Evolutionary conservation across 2,797 vertebrate species (phyloP).

Genomic region (Chrysolophus pictus): DNA sequence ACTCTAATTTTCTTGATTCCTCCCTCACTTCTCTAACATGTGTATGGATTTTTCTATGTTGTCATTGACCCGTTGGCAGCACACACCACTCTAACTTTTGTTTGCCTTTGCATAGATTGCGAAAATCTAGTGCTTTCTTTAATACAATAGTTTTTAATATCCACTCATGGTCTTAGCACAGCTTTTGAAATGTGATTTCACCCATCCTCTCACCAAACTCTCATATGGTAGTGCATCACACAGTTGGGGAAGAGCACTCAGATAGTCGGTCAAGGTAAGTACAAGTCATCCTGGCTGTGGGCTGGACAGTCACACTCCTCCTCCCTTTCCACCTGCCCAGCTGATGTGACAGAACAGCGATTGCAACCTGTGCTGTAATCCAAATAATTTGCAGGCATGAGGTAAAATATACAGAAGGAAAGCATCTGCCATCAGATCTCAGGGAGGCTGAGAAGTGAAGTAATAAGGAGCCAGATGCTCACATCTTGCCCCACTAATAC

Average conservation of each 20-base stretch:
- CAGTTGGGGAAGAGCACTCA: accelerated
- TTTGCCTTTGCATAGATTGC: neutral
- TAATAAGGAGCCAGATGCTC: neutral
- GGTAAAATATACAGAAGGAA: neutral
- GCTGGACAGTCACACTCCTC: neutral
- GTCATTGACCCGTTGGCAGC: neutral
- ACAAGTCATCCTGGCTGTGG: neutral
- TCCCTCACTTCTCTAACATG: neutral
- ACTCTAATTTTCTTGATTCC: neutral
- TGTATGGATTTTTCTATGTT: neutral
- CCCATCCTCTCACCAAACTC: neutral
- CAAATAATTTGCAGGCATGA: neutral
- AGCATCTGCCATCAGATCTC: neutral
- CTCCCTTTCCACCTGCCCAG: neutral
- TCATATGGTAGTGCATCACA: accelerated
- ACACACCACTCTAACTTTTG: neutral
- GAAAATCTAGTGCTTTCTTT: neutral
- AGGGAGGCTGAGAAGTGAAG: neutral
- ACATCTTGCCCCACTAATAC: neutral
- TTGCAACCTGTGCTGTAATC: neutral
- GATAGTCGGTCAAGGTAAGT: accelerated
- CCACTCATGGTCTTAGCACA: neutral
- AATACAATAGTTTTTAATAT: neutral
- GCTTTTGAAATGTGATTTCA: neutral
- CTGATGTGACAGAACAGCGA: neutral